A percentile compares a stretch with the other conserved stretches of the same genome.
Conservation (phyloP, 2,797 vertebrate genomes). For the Tragopan temminckii region DNA sequence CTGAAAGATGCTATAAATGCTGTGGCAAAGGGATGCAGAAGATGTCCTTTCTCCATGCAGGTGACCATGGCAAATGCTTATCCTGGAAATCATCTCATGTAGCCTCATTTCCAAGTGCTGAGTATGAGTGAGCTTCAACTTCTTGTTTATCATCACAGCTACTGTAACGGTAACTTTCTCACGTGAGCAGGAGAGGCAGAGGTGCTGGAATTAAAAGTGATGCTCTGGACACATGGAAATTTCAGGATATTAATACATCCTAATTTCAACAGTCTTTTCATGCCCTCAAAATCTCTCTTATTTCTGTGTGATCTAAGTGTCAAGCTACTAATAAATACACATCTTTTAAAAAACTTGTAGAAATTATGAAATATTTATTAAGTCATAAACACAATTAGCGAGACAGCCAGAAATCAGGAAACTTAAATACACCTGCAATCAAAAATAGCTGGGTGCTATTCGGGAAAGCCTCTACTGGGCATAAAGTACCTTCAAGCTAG, state of each 20-base stretch:
- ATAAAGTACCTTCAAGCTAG: background rate
- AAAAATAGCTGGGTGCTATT: background rate
- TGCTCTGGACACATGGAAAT: background rate
- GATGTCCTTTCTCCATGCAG: fast-evolving
- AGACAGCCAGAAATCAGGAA: background rate
- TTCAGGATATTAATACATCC: background rate
- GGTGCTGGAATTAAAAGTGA: background rate
- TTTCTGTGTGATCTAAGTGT: background rate
- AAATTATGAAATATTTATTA: background rate
- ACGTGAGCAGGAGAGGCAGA: background rate
- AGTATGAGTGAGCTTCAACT: background rate
- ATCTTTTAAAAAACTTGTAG: background rate
- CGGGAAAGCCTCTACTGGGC: background rate
- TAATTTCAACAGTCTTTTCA: background rate
- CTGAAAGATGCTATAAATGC: background rate
- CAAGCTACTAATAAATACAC: background rate
- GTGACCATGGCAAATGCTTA: background rate
- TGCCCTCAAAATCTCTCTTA: background rate
- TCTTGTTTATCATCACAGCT: background rate
- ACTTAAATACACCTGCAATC: background rate
- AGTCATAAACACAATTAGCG: background rate
- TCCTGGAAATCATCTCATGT: background rate
- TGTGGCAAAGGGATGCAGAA: background rate
- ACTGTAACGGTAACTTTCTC: background rate
- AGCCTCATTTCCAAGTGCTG: background rate